Conservation (phyloP, 2,113 vertebrate genomes). For the Promerops cafer region DNA sequence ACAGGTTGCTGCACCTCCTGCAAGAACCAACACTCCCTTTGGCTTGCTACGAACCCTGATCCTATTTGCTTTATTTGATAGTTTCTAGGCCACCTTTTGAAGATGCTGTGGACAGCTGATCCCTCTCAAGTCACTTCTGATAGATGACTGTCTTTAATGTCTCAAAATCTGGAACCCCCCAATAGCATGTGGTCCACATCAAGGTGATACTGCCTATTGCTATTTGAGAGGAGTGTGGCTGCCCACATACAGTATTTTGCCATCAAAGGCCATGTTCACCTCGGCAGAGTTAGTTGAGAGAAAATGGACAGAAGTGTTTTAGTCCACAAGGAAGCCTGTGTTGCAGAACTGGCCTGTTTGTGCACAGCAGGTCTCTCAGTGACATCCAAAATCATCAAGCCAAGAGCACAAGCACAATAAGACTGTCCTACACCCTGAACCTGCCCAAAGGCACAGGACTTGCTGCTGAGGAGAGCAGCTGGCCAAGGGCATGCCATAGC, state of each 20-base stretch:
- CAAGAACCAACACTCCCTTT: neutral
- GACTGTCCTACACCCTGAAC: neutral
- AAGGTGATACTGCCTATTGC: neutral
- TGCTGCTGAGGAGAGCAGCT: neutral
- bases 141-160: neutral
- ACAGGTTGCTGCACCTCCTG: neutral
- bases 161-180: neutral
- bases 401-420: neutral
- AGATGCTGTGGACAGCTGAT: neutral
- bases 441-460: neutral
- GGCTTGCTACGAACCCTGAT: neutral
- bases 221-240: neutral
- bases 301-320: neutral
- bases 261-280: neutral
- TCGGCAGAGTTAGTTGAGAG: fast-evolving
- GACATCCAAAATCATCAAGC: neutral
- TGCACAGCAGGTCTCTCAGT: neutral
- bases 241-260: neutral
- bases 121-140: neutral
- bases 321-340: neutral
- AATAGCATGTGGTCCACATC: neutral
- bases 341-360: neutral
- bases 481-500: neutral
- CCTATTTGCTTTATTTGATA: neutral
- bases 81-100: neutral